Percentiles rank a stretch among this genome's conserved stretches.
phyloP scores from a whole-genome alignment of 2,888 invertebrate genomes.

The Megaustenia siamemsis region DNA sequence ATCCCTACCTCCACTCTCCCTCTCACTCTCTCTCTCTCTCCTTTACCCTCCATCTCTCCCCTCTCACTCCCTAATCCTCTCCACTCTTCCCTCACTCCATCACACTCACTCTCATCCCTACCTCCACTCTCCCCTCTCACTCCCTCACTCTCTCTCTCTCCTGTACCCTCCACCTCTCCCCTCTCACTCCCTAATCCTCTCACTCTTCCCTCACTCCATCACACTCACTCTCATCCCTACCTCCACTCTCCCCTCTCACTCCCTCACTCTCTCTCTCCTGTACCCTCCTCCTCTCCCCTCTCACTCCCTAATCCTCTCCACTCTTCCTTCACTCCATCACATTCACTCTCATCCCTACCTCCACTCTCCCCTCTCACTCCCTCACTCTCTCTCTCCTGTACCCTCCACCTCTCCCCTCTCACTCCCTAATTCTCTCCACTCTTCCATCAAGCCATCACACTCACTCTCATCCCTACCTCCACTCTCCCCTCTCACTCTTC shows the following conservation, averaged over 20 bases:
- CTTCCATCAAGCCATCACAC: neutral
- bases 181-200: neutral
- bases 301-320: neutral
- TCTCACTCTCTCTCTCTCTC: conserved; percentile 24
- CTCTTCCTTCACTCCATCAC: neutral
- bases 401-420: too few species aligned
- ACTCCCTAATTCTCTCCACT: too few species aligned
- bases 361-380: conserved; percentile 56
- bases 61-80: neutral
- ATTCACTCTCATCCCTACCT: neutral
- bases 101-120: neutral
- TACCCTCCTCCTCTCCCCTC: neutral
- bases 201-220: conserved; percentile 14
- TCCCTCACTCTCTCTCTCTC: conserved; percentile 6
- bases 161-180: neutral
- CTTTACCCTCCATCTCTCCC: neutral
- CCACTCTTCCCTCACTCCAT: neutral
- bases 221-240: too few species aligned
- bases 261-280: neutral
- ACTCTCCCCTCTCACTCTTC: neutral
- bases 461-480: neutral
- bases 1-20: neutral
- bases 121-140: neutral
- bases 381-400: too few species aligned
- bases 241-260: too few species aligned